Percentiles rank a stretch among this genome's conserved stretches.
phyloP scores from a whole-genome alignment of 2,113 vertebrate species.

The Anguilla japonica region DNA sequence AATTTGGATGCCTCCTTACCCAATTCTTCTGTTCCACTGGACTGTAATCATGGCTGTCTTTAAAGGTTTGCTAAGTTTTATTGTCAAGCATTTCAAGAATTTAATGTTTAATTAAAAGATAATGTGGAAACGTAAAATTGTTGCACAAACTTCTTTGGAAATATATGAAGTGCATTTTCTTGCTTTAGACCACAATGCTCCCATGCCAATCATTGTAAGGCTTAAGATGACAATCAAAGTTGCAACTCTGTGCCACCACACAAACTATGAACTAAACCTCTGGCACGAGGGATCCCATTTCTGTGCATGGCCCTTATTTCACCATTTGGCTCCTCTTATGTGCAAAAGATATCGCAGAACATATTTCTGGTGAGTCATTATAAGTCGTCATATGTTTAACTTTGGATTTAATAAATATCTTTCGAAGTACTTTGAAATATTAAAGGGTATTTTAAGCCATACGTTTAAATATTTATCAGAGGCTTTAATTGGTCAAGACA shows the following conservation, averaged over 20 bases:
- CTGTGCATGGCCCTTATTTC: neutral
- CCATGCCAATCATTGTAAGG: neutral
- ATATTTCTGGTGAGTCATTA: neutral
- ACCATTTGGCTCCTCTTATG: neutral
- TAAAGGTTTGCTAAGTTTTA: neutral
- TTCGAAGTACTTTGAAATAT: constrained; percentile 22
- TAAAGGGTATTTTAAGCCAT: constrained; percentile 23
- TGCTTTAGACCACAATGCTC: no score
- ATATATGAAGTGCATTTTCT: no score
- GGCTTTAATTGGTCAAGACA: constrained; percentile 17
- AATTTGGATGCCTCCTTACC: neutral
- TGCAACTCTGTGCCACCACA: neutral
- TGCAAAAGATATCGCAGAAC: neutral
- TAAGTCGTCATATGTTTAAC: neutral
- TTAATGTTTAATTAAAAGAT: neutral
- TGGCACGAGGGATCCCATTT: neutral
- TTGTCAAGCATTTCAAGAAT: neutral
- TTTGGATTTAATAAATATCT: constrained; percentile 17
- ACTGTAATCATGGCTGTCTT: neutral
- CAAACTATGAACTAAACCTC: neutral
- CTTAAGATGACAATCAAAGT: neutral
- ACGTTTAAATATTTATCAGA: constrained; percentile 23
- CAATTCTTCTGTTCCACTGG: neutral
- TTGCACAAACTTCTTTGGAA: no score
- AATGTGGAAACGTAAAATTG: no score